Evolutionary conservation across 2,797 vertebrate species (phyloP).

Genomic region (Notolepis coatsorum): DNA sequence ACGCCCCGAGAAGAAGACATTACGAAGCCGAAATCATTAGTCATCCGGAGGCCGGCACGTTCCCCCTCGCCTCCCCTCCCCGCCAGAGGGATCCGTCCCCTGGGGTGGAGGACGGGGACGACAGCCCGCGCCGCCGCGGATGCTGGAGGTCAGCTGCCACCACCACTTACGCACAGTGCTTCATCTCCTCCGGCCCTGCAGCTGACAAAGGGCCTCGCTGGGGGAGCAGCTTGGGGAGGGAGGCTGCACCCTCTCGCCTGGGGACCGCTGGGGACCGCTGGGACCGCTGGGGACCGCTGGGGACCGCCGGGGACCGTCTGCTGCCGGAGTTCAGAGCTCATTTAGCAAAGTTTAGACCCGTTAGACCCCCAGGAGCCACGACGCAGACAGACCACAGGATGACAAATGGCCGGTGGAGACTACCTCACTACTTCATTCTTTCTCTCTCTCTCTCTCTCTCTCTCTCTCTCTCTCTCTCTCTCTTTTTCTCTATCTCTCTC

Average conservation of each 20-base stretch:
- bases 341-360: constrained; percentile 49
- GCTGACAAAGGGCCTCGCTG: constrained; percentile 45
- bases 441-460: too few species aligned
- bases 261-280: constrained; percentile 15
- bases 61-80: background rate
- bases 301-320: background rate
- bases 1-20: too few species aligned
- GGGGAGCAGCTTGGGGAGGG: constrained; percentile 40
- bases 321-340: constrained; percentile 49
- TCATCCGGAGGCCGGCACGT: constrained; percentile 3
- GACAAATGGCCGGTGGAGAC: constrained; percentile 54
- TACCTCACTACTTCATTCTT: background rate
- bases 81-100: constrained; percentile 8
- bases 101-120: constrained; percentile 24
- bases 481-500: too few species aligned
- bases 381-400: constrained; percentile 24
- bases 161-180: constrained; percentile 35
- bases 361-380: constrained; percentile 36
- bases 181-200: constrained; percentile 45
- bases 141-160: constrained; percentile 34
- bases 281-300: background rate
- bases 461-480: too few species aligned
- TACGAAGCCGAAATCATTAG: constrained; percentile 4
- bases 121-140: constrained; percentile 17
- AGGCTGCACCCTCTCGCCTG: constrained; percentile 33